Evolutionary conservation across 1,140 invertebrate species (phyloP).

Genomic region (Idris sp.): DNA sequence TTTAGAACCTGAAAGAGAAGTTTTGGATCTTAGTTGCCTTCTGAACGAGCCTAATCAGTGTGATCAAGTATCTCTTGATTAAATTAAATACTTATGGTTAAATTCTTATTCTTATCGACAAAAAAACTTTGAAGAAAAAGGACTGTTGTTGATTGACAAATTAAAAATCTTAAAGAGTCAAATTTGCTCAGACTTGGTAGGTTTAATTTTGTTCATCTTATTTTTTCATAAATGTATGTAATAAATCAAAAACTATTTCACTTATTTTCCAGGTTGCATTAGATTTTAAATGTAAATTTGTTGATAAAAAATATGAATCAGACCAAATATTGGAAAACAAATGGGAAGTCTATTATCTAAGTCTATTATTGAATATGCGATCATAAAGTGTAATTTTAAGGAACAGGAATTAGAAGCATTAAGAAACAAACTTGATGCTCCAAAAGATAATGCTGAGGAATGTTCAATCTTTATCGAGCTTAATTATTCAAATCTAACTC

Average conservation of each 20-base stretch:
- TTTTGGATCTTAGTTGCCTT: constrained; percentile 2
- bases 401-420: constrained; percentile 6
- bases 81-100: constrained; percentile 4
- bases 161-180: constrained; percentile 8
- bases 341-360: background rate
- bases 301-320: too few species aligned
- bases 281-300: constrained; percentile 5
- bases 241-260: constrained; percentile 1
- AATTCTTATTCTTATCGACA: constrained; percentile 11
- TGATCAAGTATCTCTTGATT: constrained; percentile 5
- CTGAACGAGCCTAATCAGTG: background rate
- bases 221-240: background rate
- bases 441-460: too few species aligned
- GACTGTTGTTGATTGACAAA: constrained; percentile 7
- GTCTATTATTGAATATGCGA: constrained; percentile 6
- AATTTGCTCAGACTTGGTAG: constrained; percentile 14
- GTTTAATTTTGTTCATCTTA: constrained; percentile 4
- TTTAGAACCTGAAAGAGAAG: background rate
- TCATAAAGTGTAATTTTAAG: constrained; percentile 2
- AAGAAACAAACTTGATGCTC: too few species aligned
- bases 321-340: constrained; percentile 7
- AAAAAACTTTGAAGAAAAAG: constrained; percentile 2
- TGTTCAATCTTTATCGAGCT: constrained; percentile 8
- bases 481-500: constrained; percentile 4
- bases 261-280: constrained; percentile 9